These are phyloP conservation scores for Neolamprologus hecqui DNA, from an alignment of 2,113 vertebrate genomes.

Conservation along the genomic window DNA sequence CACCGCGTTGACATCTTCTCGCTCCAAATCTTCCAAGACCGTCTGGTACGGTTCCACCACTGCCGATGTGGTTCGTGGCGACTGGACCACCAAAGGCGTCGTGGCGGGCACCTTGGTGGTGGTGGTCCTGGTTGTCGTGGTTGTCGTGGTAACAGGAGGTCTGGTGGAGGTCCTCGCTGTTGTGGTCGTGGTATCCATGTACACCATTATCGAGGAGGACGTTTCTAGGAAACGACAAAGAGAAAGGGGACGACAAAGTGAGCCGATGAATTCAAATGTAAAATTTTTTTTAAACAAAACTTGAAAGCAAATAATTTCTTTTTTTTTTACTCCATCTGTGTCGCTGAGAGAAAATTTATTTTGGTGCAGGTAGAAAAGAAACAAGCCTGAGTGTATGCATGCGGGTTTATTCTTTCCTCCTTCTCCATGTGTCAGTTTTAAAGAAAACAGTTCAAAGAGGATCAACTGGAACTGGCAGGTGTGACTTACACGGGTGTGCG, in stretches of 20 bases:
- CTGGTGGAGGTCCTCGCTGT: slow-evolving; percentile 70
- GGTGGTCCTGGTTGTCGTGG: slow-evolving; percentile 56
- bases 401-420: not conserved
- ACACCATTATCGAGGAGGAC: slow-evolving; percentile 78
- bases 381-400: not conserved
- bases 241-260: not conserved
- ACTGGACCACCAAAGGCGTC: slow-evolving; percentile 43
- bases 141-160: slow-evolving; percentile 52
- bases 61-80: slow-evolving; percentile 73
- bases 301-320: not conserved
- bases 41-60: slow-evolving; percentile 36
- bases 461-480: slow-evolving; percentile 52
- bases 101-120: slow-evolving; percentile 66
- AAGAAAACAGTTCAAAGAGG: slow-evolving; percentile 21
- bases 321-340: not conserved
- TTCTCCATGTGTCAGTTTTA: slow-evolving; percentile 26
- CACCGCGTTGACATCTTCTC: slow-evolving; percentile 55
- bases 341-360: not conserved
- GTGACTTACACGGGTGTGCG: slow-evolving; percentile 3
- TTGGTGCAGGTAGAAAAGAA: not conserved
- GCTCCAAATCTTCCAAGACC: slow-evolving; percentile 51
- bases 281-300: not conserved
- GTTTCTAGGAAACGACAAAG: slow-evolving; percentile 61
- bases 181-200: slow-evolving; percentile 71
- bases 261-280: not conserved